A percentile compares a stretch with the other conserved stretches of the same genome.
These are phyloP conservation scores for Corvus hawaiiensis DNA, from an alignment of 2,113 vertebrate species.

Conservation along the genomic window DNA sequence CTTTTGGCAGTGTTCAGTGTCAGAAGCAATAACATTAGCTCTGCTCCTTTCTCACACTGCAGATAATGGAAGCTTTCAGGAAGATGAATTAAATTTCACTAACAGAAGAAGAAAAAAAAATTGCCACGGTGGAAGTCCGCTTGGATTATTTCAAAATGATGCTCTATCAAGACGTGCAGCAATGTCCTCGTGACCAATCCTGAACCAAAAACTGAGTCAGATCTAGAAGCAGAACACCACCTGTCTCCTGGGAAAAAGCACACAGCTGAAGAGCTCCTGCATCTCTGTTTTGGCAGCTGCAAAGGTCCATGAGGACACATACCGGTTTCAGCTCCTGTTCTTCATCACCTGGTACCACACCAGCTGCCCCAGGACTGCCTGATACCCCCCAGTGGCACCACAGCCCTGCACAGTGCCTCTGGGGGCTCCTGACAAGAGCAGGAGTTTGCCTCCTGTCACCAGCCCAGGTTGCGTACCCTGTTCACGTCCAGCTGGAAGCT, in stretches of 20 bases:
- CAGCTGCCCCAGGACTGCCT: background rate
- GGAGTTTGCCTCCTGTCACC: background rate
- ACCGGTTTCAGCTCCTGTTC: background rate
- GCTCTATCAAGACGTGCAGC: background rate
- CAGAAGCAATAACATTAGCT: conserved; percentile 52
- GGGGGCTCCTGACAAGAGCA: background rate
- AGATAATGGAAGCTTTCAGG: conserved; percentile 54
- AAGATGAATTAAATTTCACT: conserved; percentile 60
- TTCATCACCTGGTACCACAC: background rate
- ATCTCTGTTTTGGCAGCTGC: background rate
- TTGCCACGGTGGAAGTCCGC: background rate
- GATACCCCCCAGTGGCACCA: fast-evolving
- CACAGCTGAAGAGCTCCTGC: background rate
- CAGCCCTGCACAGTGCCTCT: background rate
- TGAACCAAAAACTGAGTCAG: background rate
- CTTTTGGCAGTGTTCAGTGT: conserved; percentile 45
- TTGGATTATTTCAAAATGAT: background rate
- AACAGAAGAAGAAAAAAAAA: conserved; percentile 16
- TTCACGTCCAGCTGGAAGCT: background rate
- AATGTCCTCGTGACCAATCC: background rate
- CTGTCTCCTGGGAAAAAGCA: background rate
- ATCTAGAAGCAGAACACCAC: background rate
- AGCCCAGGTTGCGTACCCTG: background rate
- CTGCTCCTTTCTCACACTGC: background rate
- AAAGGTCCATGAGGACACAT: background rate